A percentile compares a stretch with the other conserved stretches of the same genome.
These are phyloP conservation scores for Scelioninae gen. 1 DNA, from an alignment of 2,888 invertebrate genomes.

Conservation along the genomic window DNA sequence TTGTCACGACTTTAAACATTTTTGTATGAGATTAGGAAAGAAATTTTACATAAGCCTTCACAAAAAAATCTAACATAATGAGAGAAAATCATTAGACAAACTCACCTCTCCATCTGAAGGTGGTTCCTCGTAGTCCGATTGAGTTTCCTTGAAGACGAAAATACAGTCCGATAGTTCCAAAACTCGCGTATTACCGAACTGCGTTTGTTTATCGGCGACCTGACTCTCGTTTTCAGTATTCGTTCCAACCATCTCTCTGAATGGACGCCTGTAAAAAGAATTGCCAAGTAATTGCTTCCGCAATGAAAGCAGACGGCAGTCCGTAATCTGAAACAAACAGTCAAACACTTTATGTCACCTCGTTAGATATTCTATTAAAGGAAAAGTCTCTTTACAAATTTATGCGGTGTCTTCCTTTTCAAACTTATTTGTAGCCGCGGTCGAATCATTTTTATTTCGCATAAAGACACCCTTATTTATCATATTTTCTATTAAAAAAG, in stretches of 20 bases:
- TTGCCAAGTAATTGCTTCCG: constrained; percentile 60
- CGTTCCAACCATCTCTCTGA: constrained; percentile 78
- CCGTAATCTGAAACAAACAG: constrained; percentile 60
- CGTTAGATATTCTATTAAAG: constrained; percentile 61
- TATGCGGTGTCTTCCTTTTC: constrained; percentile 3
- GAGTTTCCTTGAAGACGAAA: constrained; percentile 82
- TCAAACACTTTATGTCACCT: constrained; percentile 50
- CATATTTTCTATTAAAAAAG: neutral
- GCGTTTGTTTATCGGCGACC: constrained; percentile 79
- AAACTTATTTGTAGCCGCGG: neutral
- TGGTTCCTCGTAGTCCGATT: constrained; percentile 83
- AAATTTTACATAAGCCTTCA: no score
- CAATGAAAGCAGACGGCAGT: constrained; percentile 50
- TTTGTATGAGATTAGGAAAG: no score
- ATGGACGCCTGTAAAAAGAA: constrained; percentile 42
- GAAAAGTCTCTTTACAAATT: constrained; percentile 40
- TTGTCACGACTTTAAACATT: no score
- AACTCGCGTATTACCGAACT: constrained; percentile 81
- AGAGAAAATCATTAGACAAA: no score
- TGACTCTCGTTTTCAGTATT: constrained; percentile 48
- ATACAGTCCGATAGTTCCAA: constrained; percentile 82
- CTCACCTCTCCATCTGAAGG: constrained; percentile 80
- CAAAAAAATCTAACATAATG: no score
- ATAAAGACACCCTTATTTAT: neutral
- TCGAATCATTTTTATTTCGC: neutral